A percentile compares a stretch with the other conserved stretches of the same genome.
Evolutionary conservation across 1,140 invertebrate species (phyloP).

Genomic region (Drosophila parvula): DNA sequence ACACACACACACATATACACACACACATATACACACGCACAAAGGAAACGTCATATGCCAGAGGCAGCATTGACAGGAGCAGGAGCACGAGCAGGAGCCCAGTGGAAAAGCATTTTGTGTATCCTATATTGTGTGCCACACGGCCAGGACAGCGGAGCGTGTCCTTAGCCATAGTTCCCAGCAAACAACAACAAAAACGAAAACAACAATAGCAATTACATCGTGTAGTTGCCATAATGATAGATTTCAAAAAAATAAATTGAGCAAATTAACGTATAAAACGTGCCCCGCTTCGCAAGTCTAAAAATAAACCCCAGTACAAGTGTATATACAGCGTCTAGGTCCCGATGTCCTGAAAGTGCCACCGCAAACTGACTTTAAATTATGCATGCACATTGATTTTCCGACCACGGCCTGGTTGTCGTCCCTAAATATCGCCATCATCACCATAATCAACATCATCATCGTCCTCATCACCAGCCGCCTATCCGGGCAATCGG

Average conservation of each 20-base stretch:
- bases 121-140: slow-evolving; percentile 73
- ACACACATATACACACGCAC: slow-evolving; percentile 28
- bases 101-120: slow-evolving; percentile 78
- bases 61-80: slow-evolving; percentile 73
- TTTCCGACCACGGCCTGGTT: slow-evolving; percentile 57
- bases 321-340: slow-evolving; percentile 1
- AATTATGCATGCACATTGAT: slow-evolving; percentile 81
- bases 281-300: slow-evolving; percentile 59
- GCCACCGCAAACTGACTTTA: slow-evolving; percentile 73
- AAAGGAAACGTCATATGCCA: slow-evolving; percentile 81
- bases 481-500: slow-evolving; percentile 62
- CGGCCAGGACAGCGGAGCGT: slow-evolving; percentile 36
- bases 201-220: slow-evolving; percentile 63
- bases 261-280: slow-evolving; percentile 75
- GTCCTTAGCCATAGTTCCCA: slow-evolving; percentile 48
- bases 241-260: slow-evolving; percentile 77
- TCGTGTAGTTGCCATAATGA: slow-evolving; percentile 74
- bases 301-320: slow-evolving; percentile 56
- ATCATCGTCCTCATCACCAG: slow-evolving; percentile 44
- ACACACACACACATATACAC: slow-evolving; percentile 28
- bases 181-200: slow-evolving; percentile 25
- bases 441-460: slow-evolving; percentile 31
- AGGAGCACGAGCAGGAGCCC: slow-evolving; percentile 20
- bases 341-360: slow-evolving; percentile 37
- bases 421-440: slow-evolving; percentile 26